These are phyloP conservation scores for Pseudomyrmex concolor DNA, from an alignment of 1,140 invertebrate genomes.

Conservation along the genomic window DNA sequence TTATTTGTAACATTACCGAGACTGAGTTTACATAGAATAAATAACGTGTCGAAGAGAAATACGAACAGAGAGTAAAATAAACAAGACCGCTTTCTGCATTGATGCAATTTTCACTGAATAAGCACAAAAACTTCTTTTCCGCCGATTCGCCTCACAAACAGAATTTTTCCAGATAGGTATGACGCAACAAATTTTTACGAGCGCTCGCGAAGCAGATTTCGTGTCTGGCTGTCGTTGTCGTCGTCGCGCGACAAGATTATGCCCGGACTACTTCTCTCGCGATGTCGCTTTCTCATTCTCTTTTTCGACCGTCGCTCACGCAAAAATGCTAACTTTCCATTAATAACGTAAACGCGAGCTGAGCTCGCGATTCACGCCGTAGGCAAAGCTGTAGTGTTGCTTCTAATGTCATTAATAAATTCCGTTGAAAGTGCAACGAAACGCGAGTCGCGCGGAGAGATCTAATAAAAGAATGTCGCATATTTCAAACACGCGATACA, in stretches of 20 bases:
- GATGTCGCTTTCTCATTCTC: constrained; percentile 13
- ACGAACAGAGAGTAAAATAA: neutral
- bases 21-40: neutral
- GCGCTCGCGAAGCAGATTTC: neutral
- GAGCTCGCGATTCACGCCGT: neutral
- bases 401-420: constrained; percentile 53
- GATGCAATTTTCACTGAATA: constrained; percentile 22
- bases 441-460: neutral
- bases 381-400: constrained; percentile 11
- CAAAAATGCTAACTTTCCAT: constrained; percentile 39
- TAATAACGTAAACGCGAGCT: constrained; percentile 40
- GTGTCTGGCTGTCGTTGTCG: too few species aligned
- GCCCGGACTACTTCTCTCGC: neutral
- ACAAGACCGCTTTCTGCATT: neutral
- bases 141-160: neutral
- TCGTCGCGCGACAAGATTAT: neutral
- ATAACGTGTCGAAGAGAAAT: constrained; percentile 4
- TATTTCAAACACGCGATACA: constrained; percentile 18
- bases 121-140: neutral
- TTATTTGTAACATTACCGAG: neutral
- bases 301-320: constrained; percentile 18
- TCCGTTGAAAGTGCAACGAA: constrained; percentile 38
- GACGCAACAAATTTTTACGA: neutral
- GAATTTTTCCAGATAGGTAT: constrained; percentile 11
- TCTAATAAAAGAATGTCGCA: neutral